Evolutionary conservation across 2,888 invertebrate species (phyloP), one percentile per base, ranked within the genome.

Genomic region (Polymixis lichenea): DNA sequence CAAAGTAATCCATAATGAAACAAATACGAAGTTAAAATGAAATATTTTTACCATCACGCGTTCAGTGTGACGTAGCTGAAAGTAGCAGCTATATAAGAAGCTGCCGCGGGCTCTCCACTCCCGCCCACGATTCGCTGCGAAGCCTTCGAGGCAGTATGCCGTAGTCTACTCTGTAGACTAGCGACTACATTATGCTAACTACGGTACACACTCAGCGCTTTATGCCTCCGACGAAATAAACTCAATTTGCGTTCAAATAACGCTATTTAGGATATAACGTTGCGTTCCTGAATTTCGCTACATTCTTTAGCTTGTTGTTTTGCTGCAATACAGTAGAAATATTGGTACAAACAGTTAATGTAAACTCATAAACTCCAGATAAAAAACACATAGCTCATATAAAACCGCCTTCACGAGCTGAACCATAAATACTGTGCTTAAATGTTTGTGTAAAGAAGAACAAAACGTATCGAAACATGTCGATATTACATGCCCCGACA

Each of bases 101-200:
- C 67, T 38, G n/a, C 61, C 62, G 77, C 77, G 28, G 43, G 64
- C 32, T 43, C 43, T 51, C 56, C 56, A 25, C 43, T 51, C 32
- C 58, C 49, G 22, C 43, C 51, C 28, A 51, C 73, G 55, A 49
- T 1, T 28, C 25, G 53, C 28, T 38, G 51, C 64, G 22, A 38
- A 53, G 58, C 7, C 74, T 64, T 19, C 58, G 13, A 60, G 55
- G 28, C 80, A 64, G 69, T 53, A 51, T 46, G 58, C 82, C 60
- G 62, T 60, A 56, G 62, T 56, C 55, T 51, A 55, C 46, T 38
- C 67, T 60, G 67, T 28, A 70, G 43, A 69, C 80, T 69, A 80
- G 69, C 83, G 75, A 46, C 86, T 87, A 76, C 87, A 83, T 87
- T 87, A 86, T 83, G 88, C 76, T 86, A 87, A 86, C 88, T 83